Evolutionary conservation across 1,140 invertebrate genomes (phyloP), one percentile per base, ranked within the genome.

Genomic region (Cylas formicarius): DNA sequence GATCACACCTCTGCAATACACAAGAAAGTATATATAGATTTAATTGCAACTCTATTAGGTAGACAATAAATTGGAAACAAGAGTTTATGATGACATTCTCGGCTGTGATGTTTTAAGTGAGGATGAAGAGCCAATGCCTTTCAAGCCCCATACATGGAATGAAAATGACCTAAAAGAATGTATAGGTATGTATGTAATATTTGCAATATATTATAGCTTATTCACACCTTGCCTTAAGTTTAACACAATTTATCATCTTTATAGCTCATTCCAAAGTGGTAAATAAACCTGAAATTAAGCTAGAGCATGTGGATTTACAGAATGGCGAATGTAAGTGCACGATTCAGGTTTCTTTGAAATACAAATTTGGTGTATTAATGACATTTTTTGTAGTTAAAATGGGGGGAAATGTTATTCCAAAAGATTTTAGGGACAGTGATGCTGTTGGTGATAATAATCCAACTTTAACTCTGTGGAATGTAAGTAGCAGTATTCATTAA

Each of bases 71-170:
- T 55, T 24, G 19, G 57, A 59, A 41, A 36, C 50, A 14, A 45
- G 36, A 32, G 39, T 53, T 6, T 50, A 53, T 21, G 40, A 56
- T 22, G 43, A 52, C 8, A 32, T 58, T 21, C 41, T 43, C 16
- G 37, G 27, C 17, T 26, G 22, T 27, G 41, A 50, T 24, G 47
- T 52, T 5, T 21, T 13, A 26, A 2, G 5, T 27, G 35, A 34
- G 44, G 48, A 52, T 39, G 54, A 55, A 34, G 56, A 55, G 17
- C 52, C 50, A 45, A 20, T 43, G 26, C 35, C 50, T 13, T 52
- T 58, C 36, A 17, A 28, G n/a, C 45, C 53, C 21, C 20, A 43
- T 19, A 21, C 37, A 19, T 55, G 46, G 53, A 43, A 29, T 28
- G 36, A 46, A 37, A 10, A 7, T 41, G 37, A 51, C 21, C 18